phyloP scores from a whole-genome alignment of 1,140 invertebrate genomes.

The Bombus haemorrhoidalis region DNA sequence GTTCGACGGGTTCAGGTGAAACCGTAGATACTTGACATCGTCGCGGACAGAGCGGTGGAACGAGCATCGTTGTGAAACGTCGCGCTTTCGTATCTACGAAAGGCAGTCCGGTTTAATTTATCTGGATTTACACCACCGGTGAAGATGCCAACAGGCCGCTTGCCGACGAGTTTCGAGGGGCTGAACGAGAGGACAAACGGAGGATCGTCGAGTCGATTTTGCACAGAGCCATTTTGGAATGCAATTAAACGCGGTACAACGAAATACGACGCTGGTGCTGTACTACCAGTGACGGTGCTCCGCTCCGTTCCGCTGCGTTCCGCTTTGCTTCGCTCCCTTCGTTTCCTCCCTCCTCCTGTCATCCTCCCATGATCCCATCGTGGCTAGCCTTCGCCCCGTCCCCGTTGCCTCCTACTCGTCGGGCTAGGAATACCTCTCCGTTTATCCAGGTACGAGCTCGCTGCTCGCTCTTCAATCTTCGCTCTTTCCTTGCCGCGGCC shows the following conservation, averaged over 20 bases:
- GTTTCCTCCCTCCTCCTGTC: background rate
- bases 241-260: slow-evolving; percentile 80
- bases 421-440: slow-evolving; percentile 49
- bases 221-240: slow-evolving; percentile 78
- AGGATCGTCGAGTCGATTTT: slow-evolving; percentile 62
- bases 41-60: background rate
- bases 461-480: too few relatives aligned
- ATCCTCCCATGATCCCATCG: background rate
- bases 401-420: slow-evolving; percentile 22
- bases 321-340: slow-evolving; percentile 30
- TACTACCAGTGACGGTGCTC: slow-evolving; percentile 45
- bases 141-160: slow-evolving; percentile 59
- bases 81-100: slow-evolving; percentile 32
- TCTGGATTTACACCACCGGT: slow-evolving; percentile 57
- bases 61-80: slow-evolving; percentile 10
- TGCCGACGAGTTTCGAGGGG: slow-evolving; percentile 28
- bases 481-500: too few relatives aligned
- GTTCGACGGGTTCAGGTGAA: slow-evolving; percentile 51
- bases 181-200: slow-evolving; percentile 54
- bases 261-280: slow-evolving; percentile 71
- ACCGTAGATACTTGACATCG: slow-evolving; percentile 58
- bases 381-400: background rate
- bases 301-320: slow-evolving; percentile 34
- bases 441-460: slow-evolving; percentile 32
- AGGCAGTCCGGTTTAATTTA: slow-evolving; percentile 61